phyloP scores from a whole-genome alignment of 1,140 invertebrate species.

The Monochamus saltuarius region DNA sequence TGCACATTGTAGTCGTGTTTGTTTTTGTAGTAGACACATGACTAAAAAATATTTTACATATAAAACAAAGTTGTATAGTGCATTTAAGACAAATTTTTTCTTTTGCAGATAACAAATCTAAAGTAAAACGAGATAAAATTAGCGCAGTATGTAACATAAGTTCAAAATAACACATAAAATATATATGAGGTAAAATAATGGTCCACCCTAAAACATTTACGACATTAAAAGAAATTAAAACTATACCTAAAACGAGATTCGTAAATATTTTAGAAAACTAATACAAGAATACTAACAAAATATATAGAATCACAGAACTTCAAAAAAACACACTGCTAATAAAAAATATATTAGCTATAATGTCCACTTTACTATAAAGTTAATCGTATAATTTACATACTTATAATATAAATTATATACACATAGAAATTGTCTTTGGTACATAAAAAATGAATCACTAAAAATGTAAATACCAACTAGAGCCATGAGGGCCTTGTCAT shows the following conservation, averaged over 20 bases:
- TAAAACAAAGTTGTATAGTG: too few relatives aligned
- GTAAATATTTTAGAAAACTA: conserved; percentile 18
- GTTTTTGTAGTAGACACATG: too few relatives aligned
- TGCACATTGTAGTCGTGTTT: too few relatives aligned
- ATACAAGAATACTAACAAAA: conserved; percentile 23
- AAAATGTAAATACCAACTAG: conserved; percentile 27
- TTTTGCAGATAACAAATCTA: not conserved
- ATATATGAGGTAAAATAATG: conserved; percentile 32
- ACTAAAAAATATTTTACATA: too few relatives aligned
- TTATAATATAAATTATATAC: conserved; percentile 1
- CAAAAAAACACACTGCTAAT: conserved; percentile 11
- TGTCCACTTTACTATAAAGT: conserved; percentile 18
- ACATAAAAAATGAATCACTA: conserved; percentile 22
- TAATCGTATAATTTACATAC: conserved; percentile 7
- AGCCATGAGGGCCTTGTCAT: conserved; percentile 54
- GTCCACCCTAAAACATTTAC: conserved; percentile 15
- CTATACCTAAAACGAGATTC: conserved; percentile 16
- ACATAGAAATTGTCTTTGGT: conserved; percentile 38
- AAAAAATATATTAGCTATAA: conserved; percentile 14
- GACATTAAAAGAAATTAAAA: conserved; percentile 13
- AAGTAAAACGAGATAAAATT: conserved; percentile 2
- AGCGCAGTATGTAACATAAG: not conserved
- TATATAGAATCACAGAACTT: conserved; percentile 29
- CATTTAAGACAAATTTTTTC: conserved; percentile 15
- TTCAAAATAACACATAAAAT: conserved; percentile 16